phyloP scores from a whole-genome alignment of 2,113 vertebrate genomes.

The Brachypteracias leptosomus region DNA sequence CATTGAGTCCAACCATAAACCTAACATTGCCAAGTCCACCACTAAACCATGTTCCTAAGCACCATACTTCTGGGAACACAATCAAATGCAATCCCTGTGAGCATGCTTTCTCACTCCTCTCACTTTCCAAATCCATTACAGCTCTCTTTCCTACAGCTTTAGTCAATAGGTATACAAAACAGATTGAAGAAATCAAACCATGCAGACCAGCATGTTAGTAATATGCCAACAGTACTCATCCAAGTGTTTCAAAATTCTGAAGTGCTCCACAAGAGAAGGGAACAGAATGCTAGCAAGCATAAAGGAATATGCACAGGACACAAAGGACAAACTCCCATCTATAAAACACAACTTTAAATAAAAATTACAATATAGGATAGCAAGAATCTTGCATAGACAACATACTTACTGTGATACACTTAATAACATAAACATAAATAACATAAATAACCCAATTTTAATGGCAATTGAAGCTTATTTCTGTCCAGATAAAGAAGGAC shows the following conservation, averaged over 20 bases:
- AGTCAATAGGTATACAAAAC: not conserved
- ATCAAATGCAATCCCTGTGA: not conserved
- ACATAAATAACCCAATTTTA: not conserved
- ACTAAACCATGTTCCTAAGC: not conserved
- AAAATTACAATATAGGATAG: not conserved
- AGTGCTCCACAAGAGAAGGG: not conserved
- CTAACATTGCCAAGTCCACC: not conserved
- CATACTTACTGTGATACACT: not conserved
- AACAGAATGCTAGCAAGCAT: not conserved
- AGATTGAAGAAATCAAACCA: not conserved
- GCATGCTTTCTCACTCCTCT: not conserved
- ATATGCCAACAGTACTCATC: not conserved
- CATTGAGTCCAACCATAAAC: not conserved
- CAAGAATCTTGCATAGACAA: not conserved
- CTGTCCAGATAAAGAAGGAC: not conserved
- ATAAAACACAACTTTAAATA: not conserved
- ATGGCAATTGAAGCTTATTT: not conserved
- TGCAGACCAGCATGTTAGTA: not conserved
- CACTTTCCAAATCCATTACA: not conserved
- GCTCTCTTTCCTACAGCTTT: not conserved
- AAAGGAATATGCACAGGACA: not conserved
- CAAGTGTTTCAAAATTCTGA: not conserved
- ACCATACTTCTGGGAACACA: not conserved
- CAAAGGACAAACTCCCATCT: not conserved
- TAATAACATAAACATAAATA: not conserved